phyloP scores from a whole-genome alignment of 2,797 vertebrate genomes.

The Bryconaethiops microstoma region DNA sequence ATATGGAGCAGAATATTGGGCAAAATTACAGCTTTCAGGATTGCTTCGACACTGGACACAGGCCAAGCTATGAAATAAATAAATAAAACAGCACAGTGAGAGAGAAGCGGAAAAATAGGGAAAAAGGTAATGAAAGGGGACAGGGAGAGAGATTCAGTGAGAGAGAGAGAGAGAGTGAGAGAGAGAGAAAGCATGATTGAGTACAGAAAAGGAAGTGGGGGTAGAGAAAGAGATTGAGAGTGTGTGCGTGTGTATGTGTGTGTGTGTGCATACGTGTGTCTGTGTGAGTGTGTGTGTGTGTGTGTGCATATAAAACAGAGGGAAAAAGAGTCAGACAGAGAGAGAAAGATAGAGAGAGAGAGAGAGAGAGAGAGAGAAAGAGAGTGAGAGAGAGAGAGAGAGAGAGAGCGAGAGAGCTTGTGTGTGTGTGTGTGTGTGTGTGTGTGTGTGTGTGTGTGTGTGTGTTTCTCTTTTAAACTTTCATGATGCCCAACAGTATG shows the following conservation, averaged over 20 bases:
- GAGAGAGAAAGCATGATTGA: too few species aligned
- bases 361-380: background rate
- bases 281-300: too few species aligned
- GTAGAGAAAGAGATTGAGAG: background rate
- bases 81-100: background rate
- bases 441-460: conserved; percentile 12
- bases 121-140: background rate
- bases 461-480: conserved; percentile 47
- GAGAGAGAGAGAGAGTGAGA: background rate
- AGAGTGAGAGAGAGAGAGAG: background rate
- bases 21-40: conserved; percentile 38
- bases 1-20: conserved; percentile 20
- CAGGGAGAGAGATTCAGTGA: background rate
- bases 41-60: conserved; percentile 34
- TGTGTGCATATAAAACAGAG: background rate
- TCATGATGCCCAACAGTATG: conserved; percentile 42
- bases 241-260: too few species aligned
- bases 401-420: too few species aligned
- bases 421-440: conserved; percentile 12
- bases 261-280: too few species aligned
- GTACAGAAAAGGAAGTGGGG: background rate
- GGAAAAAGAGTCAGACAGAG: background rate
- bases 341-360: background rate
- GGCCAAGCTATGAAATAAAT: conserved; percentile 10
- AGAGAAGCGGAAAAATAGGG: background rate